These are phyloP conservation scores for Netelia virgata DNA, from an alignment of 2,888 invertebrate genomes.

Conservation along the genomic window DNA sequence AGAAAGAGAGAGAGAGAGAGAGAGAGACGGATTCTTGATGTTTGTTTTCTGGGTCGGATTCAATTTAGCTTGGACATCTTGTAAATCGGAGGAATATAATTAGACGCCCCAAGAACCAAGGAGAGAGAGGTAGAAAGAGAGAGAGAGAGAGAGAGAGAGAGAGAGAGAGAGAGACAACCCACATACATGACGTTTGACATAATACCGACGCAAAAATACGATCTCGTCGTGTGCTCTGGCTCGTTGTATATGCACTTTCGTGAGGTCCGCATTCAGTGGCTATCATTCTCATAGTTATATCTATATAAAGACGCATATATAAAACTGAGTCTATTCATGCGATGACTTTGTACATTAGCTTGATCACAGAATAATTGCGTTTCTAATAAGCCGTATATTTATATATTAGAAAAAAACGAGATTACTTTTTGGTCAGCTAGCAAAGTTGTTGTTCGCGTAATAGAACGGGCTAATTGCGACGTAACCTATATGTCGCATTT, in stretches of 20 bases:
- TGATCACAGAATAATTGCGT: too few relatives aligned
- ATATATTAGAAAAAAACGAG: too few relatives aligned
- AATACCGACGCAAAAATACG: constrained; percentile 73
- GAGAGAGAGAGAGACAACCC: constrained; percentile 59
- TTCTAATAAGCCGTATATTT: too few relatives aligned
- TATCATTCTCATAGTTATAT: constrained; percentile 46
- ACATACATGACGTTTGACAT: constrained; percentile 77
- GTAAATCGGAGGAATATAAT: constrained; percentile 80
- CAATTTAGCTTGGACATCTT: constrained; percentile 80
- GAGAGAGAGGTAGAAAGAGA: constrained; percentile 35
- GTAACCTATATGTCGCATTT: too few relatives aligned
- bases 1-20: constrained; percentile 20
- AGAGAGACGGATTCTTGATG: constrained; percentile 58
- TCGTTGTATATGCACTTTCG: constrained; percentile 27
- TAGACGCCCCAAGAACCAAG: constrained; percentile 73
- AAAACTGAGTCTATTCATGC: too few relatives aligned
- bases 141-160: constrained; percentile 14
- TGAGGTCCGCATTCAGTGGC: constrained; percentile 29
- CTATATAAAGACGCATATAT: too few relatives aligned
- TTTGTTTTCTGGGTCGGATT: constrained; percentile 80
- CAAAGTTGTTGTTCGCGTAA: too few relatives aligned
- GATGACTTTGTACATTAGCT: too few relatives aligned
- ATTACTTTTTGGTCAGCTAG: too few relatives aligned
- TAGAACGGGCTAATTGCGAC: too few relatives aligned
- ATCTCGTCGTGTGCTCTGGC: constrained; percentile 24